Evolutionary conservation across 1,140 invertebrate species (phyloP), one percentile per base, ranked within the genome.

Genomic region (Panagrolaimus sp.): DNA sequence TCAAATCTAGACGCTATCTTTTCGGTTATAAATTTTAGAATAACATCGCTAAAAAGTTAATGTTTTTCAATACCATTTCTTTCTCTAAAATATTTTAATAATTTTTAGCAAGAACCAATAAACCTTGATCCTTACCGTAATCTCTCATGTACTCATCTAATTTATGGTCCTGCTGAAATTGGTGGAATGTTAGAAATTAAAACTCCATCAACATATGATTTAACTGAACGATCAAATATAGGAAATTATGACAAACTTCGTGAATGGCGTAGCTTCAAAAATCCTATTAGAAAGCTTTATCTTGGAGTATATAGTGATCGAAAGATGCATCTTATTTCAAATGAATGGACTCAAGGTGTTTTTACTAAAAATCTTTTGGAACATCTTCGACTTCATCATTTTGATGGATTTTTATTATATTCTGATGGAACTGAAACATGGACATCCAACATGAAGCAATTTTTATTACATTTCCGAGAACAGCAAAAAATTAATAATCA

Each of bases 191-290:
- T 57, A 4, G 20, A 11, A 9, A 20, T 57, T 5, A 27, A 16
- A 57, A 57, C 51, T 11, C 51, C 51, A 16, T 57, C 51, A 57
- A 25, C 51, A 1, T 57, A 25, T 27, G 51, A 57, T 25, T 20
- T 57, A 27, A 20, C 51, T 5, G 51, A 57, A 25, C 20, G 14
- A 1, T 11, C 51, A 9, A 25, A 13, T 5, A 20, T 57, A 2
- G 51, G 51, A 11, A 57, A 57, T 27, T 57, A 25, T 57, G 51
- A 57, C 9, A 57, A 57, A 11, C 16, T 57, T 11, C 51, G 27
- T 11, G 1, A 25, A 11, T 16, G 20, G 51, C 20, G 27, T 2
- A 11, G 20, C 9, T 25, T 27, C 27, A n/a, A 20, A 20, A 20
- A 57, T 11, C 13, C 8, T 5, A 20, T 27, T 9, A 57, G 20